Base-by-base conservation (phyloP, 2,113 vertebrate species). In the Lepidothrix coronata region DNA sequence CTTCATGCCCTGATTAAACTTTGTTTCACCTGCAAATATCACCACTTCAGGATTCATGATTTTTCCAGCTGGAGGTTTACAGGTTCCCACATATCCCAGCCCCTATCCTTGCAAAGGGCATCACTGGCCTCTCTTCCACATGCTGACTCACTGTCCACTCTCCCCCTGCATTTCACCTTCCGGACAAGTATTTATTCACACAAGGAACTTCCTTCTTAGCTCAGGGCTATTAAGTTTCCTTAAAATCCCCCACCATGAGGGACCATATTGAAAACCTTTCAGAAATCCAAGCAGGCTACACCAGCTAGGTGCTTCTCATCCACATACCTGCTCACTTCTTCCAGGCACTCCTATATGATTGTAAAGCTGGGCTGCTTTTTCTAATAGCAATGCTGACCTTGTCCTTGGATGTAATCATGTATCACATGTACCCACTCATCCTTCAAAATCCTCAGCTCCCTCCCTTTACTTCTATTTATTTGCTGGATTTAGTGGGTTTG, bases 341-440 rank as follows among this genome's bases (percentile, higher is more conserved):
- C 58, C 71, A 67, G 58, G 39, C 28, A 17, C 48, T 82, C 31
- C 43, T 3, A 0, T 5, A 10, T 0, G 13, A 18, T 10, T 31
- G 4, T 33, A 58, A 76, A 63, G 15, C 44, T 21, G 35, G 28
- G 58, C 31, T 89, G 58, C 72, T 51, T 49, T 80, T 57, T 44
- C 33, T 28, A 48, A 79, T 58, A 67, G 52, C 30, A 48, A 4
- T 1, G 35, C 18, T 31, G 35, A 19, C 51, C 24, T 87, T 79
- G 57, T 44, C 27, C 46, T 48, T 62, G 37, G 14, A 33, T 52
- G 19, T 27, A 57, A 43, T 35, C 0, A 0, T 19, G 12, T 46
- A 10, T 35, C 66, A 43, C 24, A 4, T 4, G 28, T 43, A 37
- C 43, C 31, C 31, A 41, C 22, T 44, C 61, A 49, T 14, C 22